Percentiles rank a stretch among this genome's conserved stretches.
These are phyloP conservation scores for Corapipo altera DNA, from an alignment of 2,113 vertebrate genomes.

Conservation along the genomic window DNA sequence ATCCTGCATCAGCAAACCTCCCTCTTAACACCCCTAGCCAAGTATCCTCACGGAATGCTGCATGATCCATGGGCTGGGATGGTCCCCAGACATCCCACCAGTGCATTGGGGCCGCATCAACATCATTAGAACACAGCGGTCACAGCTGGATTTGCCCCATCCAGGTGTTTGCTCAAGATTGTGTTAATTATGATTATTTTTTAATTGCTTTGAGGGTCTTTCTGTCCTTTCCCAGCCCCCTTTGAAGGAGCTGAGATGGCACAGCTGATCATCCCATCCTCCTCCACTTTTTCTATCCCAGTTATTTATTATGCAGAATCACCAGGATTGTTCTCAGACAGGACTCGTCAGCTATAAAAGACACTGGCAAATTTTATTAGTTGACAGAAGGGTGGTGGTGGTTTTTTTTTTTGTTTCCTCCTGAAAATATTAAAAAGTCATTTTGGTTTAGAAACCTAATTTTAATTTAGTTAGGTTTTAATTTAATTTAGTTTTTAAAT, in stretches of 20 bases:
- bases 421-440: conserved; percentile 66
- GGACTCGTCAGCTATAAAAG: conserved; percentile 54
- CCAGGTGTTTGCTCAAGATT: background rate
- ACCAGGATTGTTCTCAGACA: conserved; percentile 16
- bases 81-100: background rate
- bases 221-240: background rate
- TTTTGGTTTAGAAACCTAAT: conserved; percentile 66
- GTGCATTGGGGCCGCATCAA: background rate
- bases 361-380: conserved; percentile 49
- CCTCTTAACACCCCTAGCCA: background rate
- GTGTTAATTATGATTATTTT: background rate
- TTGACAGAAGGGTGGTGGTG: conserved; percentile 29
- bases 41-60: background rate
- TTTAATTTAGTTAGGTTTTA: conserved; percentile 68
- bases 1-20: background rate
- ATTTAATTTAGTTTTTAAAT: conserved; percentile 69
- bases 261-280: background rate
- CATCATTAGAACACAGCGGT: fast-evolving
- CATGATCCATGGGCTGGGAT: background rate
- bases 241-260: background rate
- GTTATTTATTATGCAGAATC: conserved; percentile 4
- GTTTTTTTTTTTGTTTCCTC: background rate
- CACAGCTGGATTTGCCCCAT: background rate
- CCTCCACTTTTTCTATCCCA: background rate
- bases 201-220: background rate